phyloP scores from a whole-genome alignment of 2,888 invertebrate genomes.

The Epicampocera succincta region DNA sequence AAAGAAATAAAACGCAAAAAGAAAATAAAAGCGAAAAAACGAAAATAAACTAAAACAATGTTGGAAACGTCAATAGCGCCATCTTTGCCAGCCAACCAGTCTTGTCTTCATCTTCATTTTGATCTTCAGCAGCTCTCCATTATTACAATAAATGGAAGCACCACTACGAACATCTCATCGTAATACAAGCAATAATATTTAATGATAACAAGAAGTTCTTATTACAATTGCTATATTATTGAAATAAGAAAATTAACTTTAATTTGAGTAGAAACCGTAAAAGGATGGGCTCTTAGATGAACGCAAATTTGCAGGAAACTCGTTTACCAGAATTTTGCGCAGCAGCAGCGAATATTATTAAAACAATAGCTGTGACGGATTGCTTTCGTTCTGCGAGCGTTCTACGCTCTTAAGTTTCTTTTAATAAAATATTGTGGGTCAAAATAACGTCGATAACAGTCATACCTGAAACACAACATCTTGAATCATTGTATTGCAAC shows the following conservation, averaged over 20 bases:
- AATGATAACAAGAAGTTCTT: conserved; percentile 57
- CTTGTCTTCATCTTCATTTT: conserved; percentile 8
- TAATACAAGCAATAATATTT: conserved; percentile 56
- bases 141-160: conserved; percentile 20
- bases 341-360: not conserved
- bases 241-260: conserved; percentile 52
- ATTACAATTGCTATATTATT: conserved; percentile 56
- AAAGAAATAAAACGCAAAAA: not conserved
- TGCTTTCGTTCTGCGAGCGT: no score
- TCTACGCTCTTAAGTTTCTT: no score
- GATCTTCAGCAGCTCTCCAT: conserved; percentile 7
- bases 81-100: conserved; percentile 12
- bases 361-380: not conserved
- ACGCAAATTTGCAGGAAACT: not conserved
- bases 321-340: not conserved
- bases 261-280: conserved; percentile 20
- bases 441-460: no score
- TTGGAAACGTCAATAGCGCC: conserved; percentile 46
- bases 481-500: no score
- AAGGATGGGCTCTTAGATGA: conserved; percentile 5
- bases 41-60: conserved; percentile 30
- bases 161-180: conserved; percentile 33
- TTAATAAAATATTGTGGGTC: no score
- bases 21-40: not conserved
- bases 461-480: no score